These are phyloP conservation scores for Meteorus colon DNA, from an alignment of 2,888 invertebrate genomes.

Conservation along the genomic window DNA sequence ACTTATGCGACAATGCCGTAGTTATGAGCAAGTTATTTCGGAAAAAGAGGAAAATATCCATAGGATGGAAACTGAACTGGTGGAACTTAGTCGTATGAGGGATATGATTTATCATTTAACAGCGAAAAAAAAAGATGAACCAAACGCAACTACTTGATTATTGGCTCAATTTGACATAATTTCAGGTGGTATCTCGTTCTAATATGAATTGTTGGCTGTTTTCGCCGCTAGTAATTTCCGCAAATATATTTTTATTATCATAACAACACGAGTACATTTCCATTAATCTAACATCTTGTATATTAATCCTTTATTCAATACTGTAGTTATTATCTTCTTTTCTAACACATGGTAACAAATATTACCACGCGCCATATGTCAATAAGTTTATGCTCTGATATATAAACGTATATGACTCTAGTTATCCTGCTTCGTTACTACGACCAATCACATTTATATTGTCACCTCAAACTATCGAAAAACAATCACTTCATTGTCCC, in stretches of 20 bases:
- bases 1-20: conserved; percentile 57
- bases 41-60: conserved; percentile 61
- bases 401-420: conserved; percentile 25
- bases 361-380: conserved; percentile 24
- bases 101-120: conserved; percentile 69
- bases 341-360: conserved; percentile 12
- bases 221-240: conserved; percentile 38
- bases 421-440: conserved; percentile 28
- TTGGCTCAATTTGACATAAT: neutral
- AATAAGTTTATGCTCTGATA: conserved; percentile 15
- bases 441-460: conserved; percentile 32
- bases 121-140: conserved; percentile 62
- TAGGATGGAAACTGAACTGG: conserved; percentile 59
- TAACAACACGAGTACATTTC: conserved; percentile 48
- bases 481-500: no score
- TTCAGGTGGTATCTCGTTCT: conserved; percentile 1
- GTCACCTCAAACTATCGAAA: conserved; percentile 7
- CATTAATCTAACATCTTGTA: conserved; percentile 40
- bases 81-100: conserved; percentile 65
- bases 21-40: conserved; percentile 59
- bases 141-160: conserved; percentile 37
- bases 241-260: conserved; percentile 50
- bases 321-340: conserved; percentile 40
- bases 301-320: conserved; percentile 33
- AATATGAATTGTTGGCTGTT: conserved; percentile 5